Conservation (phyloP, 2,797 vertebrate genomes). For the Lacerta bilineata region DNA sequence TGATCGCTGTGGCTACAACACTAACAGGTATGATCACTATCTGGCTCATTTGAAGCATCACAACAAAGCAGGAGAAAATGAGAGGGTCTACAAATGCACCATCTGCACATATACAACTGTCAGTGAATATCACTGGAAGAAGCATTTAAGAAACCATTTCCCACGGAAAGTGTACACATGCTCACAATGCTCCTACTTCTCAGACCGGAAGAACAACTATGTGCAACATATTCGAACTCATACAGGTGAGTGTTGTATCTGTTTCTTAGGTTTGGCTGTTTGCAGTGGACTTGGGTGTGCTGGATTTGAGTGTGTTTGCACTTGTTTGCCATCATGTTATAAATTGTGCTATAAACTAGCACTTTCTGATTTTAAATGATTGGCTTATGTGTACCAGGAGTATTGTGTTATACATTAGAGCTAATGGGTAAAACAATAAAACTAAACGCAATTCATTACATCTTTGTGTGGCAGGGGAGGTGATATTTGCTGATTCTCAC, state of each 20-base stretch:
- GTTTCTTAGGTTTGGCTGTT: background rate
- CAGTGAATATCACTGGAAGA: conserved; percentile 99
- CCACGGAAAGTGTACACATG: conserved; percentile 98
- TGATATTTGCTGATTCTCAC: too few species aligned
- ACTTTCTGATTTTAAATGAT: background rate
- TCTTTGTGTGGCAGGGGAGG: background rate
- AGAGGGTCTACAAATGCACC: conserved; percentile 93
- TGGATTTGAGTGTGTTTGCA: background rate
- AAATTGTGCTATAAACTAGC: background rate
- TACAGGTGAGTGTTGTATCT: conserved; percentile 84
- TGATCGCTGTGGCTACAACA: conserved; percentile 97
- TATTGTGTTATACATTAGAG: background rate
- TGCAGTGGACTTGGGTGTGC: background rate
- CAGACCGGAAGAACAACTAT: conserved; percentile 98
- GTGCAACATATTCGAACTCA: conserved; percentile 98
- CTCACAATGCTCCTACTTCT: conserved; percentile 96
- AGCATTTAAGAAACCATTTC: conserved; percentile 97
- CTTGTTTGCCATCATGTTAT: background rate
- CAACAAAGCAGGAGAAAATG: conserved; percentile 91
- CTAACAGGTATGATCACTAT: conserved; percentile 97
- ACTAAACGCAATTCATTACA: background rate
- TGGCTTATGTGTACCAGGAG: background rate
- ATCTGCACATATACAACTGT: conserved; percentile 96
- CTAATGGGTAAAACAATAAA: conserved; percentile 10
- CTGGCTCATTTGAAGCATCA: conserved; percentile 97